These are phyloP conservation scores for Antheraea assamensis DNA, from an alignment of 2,888 invertebrate species.

Conservation along the genomic window DNA sequence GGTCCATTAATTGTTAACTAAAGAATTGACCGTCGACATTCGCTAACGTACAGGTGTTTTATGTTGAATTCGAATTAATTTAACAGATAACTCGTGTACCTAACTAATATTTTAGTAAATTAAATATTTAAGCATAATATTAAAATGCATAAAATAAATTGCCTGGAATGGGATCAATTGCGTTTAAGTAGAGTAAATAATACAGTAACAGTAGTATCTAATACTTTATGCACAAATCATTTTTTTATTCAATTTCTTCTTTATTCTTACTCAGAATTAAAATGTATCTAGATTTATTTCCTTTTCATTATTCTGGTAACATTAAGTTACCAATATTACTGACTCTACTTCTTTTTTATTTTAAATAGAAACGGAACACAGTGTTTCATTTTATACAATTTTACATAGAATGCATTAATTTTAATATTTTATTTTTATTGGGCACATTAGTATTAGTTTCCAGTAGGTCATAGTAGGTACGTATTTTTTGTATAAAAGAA, in stretches of 20 bases:
- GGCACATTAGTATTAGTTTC: neutral
- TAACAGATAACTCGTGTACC: slow-evolving; percentile 46
- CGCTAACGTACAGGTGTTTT: slow-evolving; percentile 27
- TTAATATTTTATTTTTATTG: neutral
- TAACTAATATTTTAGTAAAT: slow-evolving; percentile 35
- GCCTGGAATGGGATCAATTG: slow-evolving; percentile 81
- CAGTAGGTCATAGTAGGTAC: neutral
- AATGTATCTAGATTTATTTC: neutral
- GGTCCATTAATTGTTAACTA: slow-evolving; percentile 73
- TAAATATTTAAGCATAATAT: slow-evolving; percentile 35
- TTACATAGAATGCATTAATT: neutral
- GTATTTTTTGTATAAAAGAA: neutral
- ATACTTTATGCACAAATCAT: neutral
- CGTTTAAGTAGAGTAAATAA: slow-evolving; percentile 64
- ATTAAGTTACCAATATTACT: neutral
- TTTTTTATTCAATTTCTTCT: neutral
- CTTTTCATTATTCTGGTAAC: neutral
- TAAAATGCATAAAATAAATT: slow-evolving; percentile 55
- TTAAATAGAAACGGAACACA: neutral
- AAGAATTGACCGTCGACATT: slow-evolving; percentile 28
- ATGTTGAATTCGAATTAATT: slow-evolving; percentile 31
- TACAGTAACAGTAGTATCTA: slow-evolving; percentile 36
- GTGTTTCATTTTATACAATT: neutral
- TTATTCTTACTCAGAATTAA: neutral
- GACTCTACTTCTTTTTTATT: neutral